Percentiles rank a stretch among this genome's conserved stretches.
Evolutionary conservation across 2,797 vertebrate species (phyloP).

Genomic region (Tragopan temminckii): DNA sequence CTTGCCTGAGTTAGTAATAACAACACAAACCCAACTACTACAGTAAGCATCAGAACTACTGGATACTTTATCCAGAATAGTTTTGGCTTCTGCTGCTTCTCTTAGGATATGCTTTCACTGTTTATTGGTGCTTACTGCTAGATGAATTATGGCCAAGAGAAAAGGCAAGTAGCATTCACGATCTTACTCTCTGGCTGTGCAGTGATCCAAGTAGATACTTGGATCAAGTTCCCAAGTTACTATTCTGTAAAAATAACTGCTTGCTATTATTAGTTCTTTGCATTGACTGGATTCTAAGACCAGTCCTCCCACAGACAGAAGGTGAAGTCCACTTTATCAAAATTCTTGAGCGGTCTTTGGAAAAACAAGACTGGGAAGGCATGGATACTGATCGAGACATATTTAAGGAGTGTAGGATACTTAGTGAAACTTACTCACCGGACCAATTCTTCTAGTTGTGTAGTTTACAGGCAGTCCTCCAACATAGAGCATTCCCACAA

Average conservation of each 20-base stretch:
- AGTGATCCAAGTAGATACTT: not conserved
- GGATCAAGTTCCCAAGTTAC: too few species aligned
- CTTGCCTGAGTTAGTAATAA: not conserved
- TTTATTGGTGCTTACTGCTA: not conserved
- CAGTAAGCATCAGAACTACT: not conserved
- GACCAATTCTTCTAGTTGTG: conserved; percentile 93
- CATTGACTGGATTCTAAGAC: not conserved
- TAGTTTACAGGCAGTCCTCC: conserved; percentile 95
- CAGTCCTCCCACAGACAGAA: not conserved
- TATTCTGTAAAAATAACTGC: not conserved
- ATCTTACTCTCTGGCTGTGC: not conserved
- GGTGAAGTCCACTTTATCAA: not conserved
- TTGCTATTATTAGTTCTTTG: not conserved
- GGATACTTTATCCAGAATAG: not conserved
- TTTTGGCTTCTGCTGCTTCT: not conserved
- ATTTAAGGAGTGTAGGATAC: not conserved
- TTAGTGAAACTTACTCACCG: conserved; percentile 81
- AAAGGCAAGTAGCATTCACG: not conserved
- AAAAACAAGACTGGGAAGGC: not conserved
- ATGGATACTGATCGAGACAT: not conserved
- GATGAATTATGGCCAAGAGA: not conserved
- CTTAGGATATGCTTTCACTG: not conserved
- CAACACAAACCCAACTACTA: not conserved
- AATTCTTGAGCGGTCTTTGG: not conserved
- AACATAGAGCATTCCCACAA: conserved; percentile 92